Evolutionary conservation across 2,113 vertebrate species (phyloP).

Genomic region (Peromyscus leucopus): DNA sequence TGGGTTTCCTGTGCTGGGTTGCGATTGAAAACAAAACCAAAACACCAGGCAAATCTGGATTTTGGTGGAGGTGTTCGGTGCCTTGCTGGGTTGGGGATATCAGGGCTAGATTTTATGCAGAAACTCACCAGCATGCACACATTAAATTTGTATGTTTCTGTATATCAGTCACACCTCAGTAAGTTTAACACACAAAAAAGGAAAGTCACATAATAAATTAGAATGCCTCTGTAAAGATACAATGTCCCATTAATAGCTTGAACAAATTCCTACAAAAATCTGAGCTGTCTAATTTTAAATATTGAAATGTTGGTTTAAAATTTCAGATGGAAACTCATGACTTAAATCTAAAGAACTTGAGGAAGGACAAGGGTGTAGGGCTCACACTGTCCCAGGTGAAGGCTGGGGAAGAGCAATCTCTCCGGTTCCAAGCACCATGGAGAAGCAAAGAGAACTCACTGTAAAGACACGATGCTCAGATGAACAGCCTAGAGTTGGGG

Average conservation of each 20-base stretch:
- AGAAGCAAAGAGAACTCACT: not conserved
- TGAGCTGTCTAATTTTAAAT: not conserved
- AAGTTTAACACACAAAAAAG: not conserved
- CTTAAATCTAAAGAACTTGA: not conserved
- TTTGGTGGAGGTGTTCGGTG: not conserved
- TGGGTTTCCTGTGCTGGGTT: too few relatives aligned
- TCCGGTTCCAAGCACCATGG: not conserved
- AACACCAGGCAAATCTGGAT: not conserved
- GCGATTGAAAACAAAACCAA: not conserved
- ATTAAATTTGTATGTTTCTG: not conserved
- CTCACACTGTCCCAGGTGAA: not conserved
- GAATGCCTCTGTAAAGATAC: not conserved
- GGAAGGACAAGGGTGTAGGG: not conserved
- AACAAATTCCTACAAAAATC: not conserved
- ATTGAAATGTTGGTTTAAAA: too few relatives aligned
- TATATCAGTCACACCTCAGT: not conserved
- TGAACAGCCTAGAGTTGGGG: not conserved
- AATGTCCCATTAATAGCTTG: not conserved
- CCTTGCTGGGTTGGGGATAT: not conserved
- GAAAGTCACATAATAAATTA: not conserved
- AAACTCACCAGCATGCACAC: not conserved
- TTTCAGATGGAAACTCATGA: not conserved
- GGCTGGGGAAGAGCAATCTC: not conserved
- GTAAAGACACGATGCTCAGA: not conserved
- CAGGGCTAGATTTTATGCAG: not conserved